Evolutionary conservation across 2,888 invertebrate genomes (phyloP), one percentile per base, ranked within the genome.

Genomic region (Ichneumoninae sp.): DNA sequence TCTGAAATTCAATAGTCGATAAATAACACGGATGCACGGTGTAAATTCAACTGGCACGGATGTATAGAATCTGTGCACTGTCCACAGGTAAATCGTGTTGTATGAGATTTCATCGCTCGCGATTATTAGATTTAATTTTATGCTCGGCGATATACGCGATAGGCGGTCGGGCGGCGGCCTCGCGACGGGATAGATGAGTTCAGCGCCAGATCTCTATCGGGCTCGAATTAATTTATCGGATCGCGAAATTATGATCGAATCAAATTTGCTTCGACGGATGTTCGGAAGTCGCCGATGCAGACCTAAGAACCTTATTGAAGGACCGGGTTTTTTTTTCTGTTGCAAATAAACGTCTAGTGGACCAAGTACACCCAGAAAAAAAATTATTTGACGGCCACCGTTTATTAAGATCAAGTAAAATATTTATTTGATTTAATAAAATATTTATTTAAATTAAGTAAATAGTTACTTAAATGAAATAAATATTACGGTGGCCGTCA

Each of bases 1-100:
- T 90, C 87, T 89, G 90, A 89, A 91, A 91, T 91, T 91, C 91
- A 91, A 91, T 91, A 88, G 90, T 86, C 89, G 88, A 90, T 91
- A 91, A 91, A 90, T 91, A 91, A 91, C 87, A 69, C 81, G 84
- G 87, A 3, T n/a, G 62, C 30, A n/a, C 87, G 87, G 87, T 83
- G 89, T 87, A 88, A 89, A 89, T 90, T 90, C 89, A 50, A n/a
- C 30, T 50, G 30, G 47, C 50, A 30, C 4, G 7, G 16, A 69
- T 66, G 40, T 30, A 16, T 52, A 70, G 30, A 70, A 62, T 62
- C 62, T 6, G 33, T 62, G 30, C 62, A 54, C 30, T 16, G 30
- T 6, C 30, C 13, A n/a, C 16, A 10, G 57, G 57, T 57, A 22
- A 57, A 57, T 26, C 57, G 57, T 57, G 57, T 26, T 57, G 10